These are phyloP conservation scores for Machaerirhynchus nigripectus DNA, from an alignment of 2,113 vertebrate species.

Conservation along the genomic window DNA sequence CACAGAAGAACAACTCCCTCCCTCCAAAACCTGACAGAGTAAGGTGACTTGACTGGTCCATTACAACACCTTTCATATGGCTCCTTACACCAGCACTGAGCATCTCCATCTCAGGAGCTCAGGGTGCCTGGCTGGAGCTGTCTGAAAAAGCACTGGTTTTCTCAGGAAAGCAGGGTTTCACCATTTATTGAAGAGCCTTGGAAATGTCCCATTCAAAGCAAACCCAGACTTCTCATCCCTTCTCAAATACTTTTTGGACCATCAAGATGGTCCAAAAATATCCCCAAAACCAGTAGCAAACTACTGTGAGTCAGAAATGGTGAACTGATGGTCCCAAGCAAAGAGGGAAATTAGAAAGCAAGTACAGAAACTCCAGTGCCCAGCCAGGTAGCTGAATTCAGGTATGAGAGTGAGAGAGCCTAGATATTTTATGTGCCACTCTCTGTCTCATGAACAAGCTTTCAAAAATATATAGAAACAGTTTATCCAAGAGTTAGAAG, in stretches of 20 bases:
- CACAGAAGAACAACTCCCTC: neutral
- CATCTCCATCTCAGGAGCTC: neutral
- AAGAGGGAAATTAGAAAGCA: neutral
- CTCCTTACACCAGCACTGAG: neutral
- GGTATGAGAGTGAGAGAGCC: neutral
- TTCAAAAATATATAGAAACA: neutral
- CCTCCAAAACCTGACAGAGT: neutral
- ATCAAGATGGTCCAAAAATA: neutral
- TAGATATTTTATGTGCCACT: neutral
- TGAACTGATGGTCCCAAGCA: neutral
- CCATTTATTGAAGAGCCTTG: neutral
- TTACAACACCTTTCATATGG: neutral
- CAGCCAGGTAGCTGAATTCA: neutral
- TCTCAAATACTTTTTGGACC: neutral
- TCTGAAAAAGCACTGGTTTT: neutral
- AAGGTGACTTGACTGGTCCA: neutral
- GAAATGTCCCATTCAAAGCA: neutral
- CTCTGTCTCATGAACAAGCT: neutral
- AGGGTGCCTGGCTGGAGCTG: neutral
- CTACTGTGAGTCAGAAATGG: neutral
- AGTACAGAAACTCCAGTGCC: neutral
- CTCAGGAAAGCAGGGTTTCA: neutral
- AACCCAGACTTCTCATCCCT: neutral
- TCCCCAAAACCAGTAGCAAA: rapidly evolving
- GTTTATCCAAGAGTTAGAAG: neutral